phyloP scores from a whole-genome alignment of 2,888 invertebrate species.

The Anoncus sp. region DNA sequence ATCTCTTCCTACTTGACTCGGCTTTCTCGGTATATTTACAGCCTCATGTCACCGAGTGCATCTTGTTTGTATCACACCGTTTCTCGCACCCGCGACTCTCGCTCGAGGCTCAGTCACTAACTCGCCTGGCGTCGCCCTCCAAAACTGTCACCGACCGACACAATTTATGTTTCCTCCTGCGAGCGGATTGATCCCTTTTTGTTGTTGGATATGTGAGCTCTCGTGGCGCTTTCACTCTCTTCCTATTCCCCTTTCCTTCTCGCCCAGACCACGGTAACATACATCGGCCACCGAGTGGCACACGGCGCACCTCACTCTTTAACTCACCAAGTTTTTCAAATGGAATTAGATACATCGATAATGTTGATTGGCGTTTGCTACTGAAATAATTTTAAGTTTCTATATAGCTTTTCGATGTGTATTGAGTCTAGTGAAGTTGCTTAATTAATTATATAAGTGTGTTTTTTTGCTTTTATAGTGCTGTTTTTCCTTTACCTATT shows the following conservation, averaged over 20 bases:
- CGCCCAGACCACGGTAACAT: constrained; percentile 30
- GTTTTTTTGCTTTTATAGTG: no score
- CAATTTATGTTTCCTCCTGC: constrained; percentile 81
- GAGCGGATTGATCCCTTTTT: constrained; percentile 81
- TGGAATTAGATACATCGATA: no score
- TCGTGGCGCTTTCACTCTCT: constrained; percentile 59
- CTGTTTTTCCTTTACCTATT: no score
- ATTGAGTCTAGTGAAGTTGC: no score
- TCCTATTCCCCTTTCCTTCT: constrained; percentile 40
- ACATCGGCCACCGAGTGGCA: constrained; percentile 15
- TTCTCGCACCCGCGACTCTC: constrained; percentile 58
- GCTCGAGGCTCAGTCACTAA: constrained; percentile 56
- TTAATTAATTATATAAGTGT: no score
- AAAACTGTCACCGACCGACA: constrained; percentile 76
- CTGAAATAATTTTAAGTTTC: no score
- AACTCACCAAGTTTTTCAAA: no score
- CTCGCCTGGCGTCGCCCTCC: constrained; percentile 73
- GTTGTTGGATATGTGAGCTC: constrained; percentile 70
- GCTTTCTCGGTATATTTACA: constrained; percentile 75
- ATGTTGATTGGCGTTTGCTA: no score
- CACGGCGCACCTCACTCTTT: constrained; percentile 49
- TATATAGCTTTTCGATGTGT: no score
- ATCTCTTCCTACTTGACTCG: constrained; percentile 46
- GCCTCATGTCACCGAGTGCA: constrained; percentile 77
- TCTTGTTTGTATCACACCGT: constrained; percentile 81